Evolutionary conservation across 1,140 invertebrate species (phyloP).

Genomic region (Ericerus pela): DNA sequence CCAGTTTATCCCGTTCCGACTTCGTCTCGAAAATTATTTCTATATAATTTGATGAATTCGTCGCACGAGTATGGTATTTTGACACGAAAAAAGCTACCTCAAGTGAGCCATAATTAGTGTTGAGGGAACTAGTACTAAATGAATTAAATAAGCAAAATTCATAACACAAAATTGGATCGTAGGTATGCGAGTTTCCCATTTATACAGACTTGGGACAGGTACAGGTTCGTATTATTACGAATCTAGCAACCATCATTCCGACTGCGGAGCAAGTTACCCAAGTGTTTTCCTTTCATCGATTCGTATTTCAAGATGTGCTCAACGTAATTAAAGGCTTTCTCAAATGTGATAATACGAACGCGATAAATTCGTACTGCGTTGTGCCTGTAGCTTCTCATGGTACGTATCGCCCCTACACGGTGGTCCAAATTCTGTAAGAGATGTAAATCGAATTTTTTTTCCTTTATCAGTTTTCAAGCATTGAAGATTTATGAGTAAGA

Average conservation of each 20-base stretch:
- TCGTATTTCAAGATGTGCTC: conserved; percentile 54
- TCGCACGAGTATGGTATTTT: conserved; percentile 16
- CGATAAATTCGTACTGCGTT: conserved; percentile 55
- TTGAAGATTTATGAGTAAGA: neutral
- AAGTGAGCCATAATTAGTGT: neutral
- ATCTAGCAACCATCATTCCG: conserved; percentile 37
- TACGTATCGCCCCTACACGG: conserved; percentile 21
- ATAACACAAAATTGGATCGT: neutral
- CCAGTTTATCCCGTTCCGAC: conserved; percentile 20
- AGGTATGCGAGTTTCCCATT: conserved; percentile 67
- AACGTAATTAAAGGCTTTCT: conserved; percentile 62
- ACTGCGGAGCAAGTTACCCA: conserved; percentile 36
- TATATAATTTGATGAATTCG: conserved; percentile 12
- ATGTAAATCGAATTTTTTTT: neutral
- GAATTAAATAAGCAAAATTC: neutral
- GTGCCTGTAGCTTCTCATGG: conserved; percentile 31
- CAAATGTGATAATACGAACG: conserved; percentile 44
- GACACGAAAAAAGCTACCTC: conserved; percentile 15
- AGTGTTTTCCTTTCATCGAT: conserved; percentile 49
- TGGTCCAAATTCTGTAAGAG: no score
- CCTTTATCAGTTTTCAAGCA: neutral
- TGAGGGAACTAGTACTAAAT: neutral
- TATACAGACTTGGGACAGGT: conserved; percentile 72
- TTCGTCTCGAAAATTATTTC: conserved; percentile 9
- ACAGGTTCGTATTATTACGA: conserved; percentile 40